Base-by-base conservation (phyloP, 2,113 vertebrate species). In the Pseudorectes ferrugineus region DNA sequence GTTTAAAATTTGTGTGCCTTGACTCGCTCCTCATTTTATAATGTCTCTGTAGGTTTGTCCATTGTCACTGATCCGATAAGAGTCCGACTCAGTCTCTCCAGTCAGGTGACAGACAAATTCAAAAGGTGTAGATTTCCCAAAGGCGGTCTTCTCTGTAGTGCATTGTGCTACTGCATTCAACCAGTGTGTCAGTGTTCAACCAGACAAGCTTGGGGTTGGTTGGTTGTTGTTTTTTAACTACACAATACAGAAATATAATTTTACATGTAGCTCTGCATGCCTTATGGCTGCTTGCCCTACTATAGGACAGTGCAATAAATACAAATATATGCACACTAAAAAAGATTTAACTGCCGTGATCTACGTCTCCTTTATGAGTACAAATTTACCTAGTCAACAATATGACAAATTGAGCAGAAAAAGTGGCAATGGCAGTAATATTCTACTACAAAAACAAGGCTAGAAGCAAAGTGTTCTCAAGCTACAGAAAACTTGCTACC, bases 281-380 rank as follows among this genome's bases (percentile, higher is more conserved):
- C 94, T 85, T 72, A 67, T 66, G 94, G 96, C 95, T 79, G 89
- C 95, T 96, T 93, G 94, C 92, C 93, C 96, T 95, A 94, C 92
- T 96, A 40, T 93, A 96, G 90, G 96, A 96, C 96, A 98, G 96
- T 97, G 97, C 96, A 96, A 96, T 97, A 96, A 96, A 97, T 94
- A 95, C 97, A 97, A 94, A 97, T 81, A 95, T 91, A 95, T 97
- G 95, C 96, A 96, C 87, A 72, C 92, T 92, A 97, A 91, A 97
- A 97, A 97, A 94, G 93, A 72, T 92, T 84, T 61, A 92, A 94
- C 96, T 96, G 96, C 93, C 77, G 40, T 94, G 75, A 95, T 92
- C 96, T 97, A 95, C 80, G n/a, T 90, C 92, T 94, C 40, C 5
- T 66, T 93, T 74, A 95, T 81, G 96, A 96, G 92, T 81, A 97